Percentiles rank a stretch among this genome's conserved stretches.
phyloP scores from a whole-genome alignment of 2,797 vertebrate species.

The Mus caroli region DNA sequence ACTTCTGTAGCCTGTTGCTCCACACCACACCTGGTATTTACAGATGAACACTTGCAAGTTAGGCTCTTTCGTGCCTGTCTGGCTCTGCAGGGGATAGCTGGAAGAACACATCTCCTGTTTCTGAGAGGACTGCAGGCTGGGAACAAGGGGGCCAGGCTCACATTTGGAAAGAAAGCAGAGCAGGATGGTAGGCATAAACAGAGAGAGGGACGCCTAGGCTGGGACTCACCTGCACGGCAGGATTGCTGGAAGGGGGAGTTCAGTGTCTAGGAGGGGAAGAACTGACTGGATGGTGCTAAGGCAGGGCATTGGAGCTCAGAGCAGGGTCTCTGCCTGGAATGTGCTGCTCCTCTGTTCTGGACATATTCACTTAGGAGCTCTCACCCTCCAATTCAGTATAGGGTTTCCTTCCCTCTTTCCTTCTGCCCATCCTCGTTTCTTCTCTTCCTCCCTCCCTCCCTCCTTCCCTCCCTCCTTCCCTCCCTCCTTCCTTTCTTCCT shows the following conservation, averaged over 20 bases:
- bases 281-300: neutral
- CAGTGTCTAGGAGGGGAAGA: neutral
- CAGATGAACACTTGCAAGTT: neutral
- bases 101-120: neutral
- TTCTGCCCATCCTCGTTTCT: neutral
- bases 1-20: neutral
- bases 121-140: neutral
- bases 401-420: neutral
- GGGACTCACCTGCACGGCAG: neutral
- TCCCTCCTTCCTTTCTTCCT: neutral
- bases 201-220: neutral
- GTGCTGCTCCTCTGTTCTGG: neutral
- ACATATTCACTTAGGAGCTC: neutral
- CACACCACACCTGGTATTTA: accelerated
- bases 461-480: neutral
- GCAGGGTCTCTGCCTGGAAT: neutral
- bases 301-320: neutral
- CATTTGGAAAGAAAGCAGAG: neutral
- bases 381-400: neutral
- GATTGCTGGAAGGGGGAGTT: accelerated
- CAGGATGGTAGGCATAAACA: neutral
- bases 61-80: neutral
- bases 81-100: neutral
- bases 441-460: neutral
- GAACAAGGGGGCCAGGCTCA: neutral